Percentiles rank a stretch among this genome's conserved stretches.
These are phyloP conservation scores for Glandiceps talaboti DNA, from an alignment of 53 echinoderm and acorn worm species.

Conservation along the genomic window DNA sequence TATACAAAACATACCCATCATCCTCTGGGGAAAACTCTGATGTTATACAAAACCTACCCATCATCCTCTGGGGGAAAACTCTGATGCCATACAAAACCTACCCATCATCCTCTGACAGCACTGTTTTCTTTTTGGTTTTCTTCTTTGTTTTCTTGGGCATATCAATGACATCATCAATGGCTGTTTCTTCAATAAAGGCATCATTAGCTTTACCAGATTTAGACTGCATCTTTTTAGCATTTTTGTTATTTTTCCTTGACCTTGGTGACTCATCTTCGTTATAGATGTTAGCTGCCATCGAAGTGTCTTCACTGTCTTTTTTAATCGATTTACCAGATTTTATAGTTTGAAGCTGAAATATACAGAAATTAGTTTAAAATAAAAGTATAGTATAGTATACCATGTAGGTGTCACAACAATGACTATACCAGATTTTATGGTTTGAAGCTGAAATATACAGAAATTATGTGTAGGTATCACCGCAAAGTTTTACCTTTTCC, in stretches of 20 bases:
- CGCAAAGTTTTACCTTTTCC: no score
- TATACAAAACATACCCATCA: no score
- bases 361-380: no score
- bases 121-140: background rate
- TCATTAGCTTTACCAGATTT: conserved; percentile 65
- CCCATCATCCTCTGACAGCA: background rate
- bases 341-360: conserved; percentile 56
- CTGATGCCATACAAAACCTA: no score
- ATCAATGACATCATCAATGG: background rate
- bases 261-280: conserved; percentile 69
- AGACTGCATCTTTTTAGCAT: conserved; percentile 70
- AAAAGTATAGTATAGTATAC: no score
- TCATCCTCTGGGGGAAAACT: no score
- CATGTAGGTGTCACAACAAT: background rate
- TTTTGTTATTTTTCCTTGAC: conserved; percentile 82
- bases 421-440: no score
- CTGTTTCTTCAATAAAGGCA: conserved; percentile 33
- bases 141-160: conserved; percentile 1
- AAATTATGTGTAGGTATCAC: no score
- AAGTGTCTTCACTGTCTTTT: conserved; percentile 39
- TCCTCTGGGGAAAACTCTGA: no score
- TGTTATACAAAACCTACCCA: no score
- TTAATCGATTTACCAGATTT: conserved; percentile 52
- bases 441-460: no score
- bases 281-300: conserved; percentile 69